Conservation (phyloP, 2,113 vertebrate species). For the Campylorhamphus procurvoides region DNA sequence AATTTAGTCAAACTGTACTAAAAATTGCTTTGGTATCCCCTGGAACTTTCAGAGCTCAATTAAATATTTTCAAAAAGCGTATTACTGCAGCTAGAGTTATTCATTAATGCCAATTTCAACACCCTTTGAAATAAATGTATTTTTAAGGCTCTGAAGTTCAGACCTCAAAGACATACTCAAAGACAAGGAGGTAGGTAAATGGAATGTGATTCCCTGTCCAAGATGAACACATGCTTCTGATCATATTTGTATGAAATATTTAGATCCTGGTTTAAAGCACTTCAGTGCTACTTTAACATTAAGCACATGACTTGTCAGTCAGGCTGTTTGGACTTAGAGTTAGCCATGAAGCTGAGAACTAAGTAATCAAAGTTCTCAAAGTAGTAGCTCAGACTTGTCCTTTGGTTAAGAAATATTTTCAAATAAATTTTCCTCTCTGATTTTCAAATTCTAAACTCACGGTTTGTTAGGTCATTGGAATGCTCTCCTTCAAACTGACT, state of each 20-base stretch:
- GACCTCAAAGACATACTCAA: neutral
- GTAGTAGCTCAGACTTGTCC: neutral
- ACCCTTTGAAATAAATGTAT: constrained; percentile 26
- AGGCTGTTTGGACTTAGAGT: neutral
- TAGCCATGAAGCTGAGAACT: neutral
- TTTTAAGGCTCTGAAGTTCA: constrained; percentile 49
- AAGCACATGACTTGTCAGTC: neutral
- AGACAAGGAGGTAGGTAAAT: constrained; percentile 25
- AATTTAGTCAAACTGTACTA: neutral
- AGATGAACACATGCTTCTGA: constrained; percentile 46
- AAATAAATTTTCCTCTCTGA: neutral
- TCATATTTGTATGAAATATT: constrained; percentile 40
- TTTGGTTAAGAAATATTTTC: constrained; percentile 15
- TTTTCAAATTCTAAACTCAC: neutral
- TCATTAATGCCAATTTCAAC: neutral
- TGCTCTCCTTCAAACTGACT: constrained; percentile 23
- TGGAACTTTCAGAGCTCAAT: neutral
- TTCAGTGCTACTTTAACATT: neutral
- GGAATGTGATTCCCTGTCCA: constrained; percentile 4
- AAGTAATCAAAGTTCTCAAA: neutral
- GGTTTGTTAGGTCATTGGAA: neutral
- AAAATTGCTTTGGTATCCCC: neutral
- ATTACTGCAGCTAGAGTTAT: constrained; percentile 10
- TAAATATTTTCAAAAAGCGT: constrained; percentile 52
- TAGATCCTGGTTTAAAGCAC: neutral